Conservation (phyloP, 2,113 vertebrate species). For the Willisornis vidua region DNA sequence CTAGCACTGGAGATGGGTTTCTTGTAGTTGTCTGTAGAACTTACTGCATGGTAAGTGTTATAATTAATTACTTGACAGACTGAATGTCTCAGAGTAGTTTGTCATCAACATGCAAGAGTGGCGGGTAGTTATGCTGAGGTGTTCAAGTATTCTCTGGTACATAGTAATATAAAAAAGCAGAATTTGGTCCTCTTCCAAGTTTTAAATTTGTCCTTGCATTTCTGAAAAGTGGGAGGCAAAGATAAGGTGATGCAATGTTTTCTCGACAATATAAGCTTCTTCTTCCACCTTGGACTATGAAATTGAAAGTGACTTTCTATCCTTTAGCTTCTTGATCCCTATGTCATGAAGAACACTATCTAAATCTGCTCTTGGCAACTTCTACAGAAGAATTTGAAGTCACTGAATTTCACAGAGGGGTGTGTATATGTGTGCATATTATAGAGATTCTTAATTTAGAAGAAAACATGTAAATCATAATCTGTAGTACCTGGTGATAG, state of each 20-base stretch:
- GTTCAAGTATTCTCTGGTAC: neutral
- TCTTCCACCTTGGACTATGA: neutral
- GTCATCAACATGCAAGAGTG: neutral
- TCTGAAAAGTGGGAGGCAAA: slow-evolving; percentile 5
- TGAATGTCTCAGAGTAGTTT: neutral
- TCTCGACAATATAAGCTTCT: neutral
- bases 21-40: neutral
- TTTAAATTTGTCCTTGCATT: slow-evolving; percentile 25
- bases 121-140: neutral
- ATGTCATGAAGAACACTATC: neutral
- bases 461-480: neutral
- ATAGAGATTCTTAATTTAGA: neutral
- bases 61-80: slow-evolving; percentile 52
- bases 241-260: neutral
- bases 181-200: slow-evolving; percentile 1
- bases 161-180: neutral
- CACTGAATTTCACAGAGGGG: fast-evolving
- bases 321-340: neutral
- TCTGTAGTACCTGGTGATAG: neutral
- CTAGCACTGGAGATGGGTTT: neutral
- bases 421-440: neutral
- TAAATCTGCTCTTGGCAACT: neutral
- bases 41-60: neutral
- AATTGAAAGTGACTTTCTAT: neutral
- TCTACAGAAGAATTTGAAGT: neutral